A percentile compares a stretch with the other conserved stretches of the same genome.
These are phyloP conservation scores for Zygogramma bicolorata DNA, from an alignment of 2,888 invertebrate genomes.

Conservation along the genomic window DNA sequence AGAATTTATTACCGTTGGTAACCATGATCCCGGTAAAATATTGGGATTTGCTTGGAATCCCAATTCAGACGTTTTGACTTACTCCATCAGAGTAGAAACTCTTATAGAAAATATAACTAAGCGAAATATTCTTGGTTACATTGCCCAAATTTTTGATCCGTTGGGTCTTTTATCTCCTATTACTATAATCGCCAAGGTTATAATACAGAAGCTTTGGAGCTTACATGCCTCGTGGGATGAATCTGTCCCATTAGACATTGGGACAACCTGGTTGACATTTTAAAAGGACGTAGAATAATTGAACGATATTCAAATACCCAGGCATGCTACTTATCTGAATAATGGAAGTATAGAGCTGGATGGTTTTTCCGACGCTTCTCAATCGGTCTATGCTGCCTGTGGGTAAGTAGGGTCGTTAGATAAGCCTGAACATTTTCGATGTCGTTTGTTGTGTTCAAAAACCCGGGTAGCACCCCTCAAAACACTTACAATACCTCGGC, in stretches of 20 bases:
- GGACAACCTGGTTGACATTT: neutral
- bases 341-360: neutral
- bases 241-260: slow-evolving; percentile 3
- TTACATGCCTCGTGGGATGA: slow-evolving; percentile 19
- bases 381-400: slow-evolving; percentile 9
- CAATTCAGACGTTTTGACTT: too few species aligned
- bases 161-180: too few species aligned
- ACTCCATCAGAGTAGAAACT: too few species aligned
- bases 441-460: slow-evolving; percentile 17
- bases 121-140: too few species aligned
- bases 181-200: too few species aligned
- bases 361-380: slow-evolving; percentile 15
- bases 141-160: too few species aligned
- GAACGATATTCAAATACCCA: too few species aligned
- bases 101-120: too few species aligned
- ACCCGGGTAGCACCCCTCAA: slow-evolving; percentile 26
- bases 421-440: neutral
- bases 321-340: slow-evolving; percentile 16
- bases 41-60: too few species aligned
- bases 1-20: neutral
- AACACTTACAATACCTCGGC: neutral
- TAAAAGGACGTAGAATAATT: too few species aligned
- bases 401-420: neutral
- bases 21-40: neutral
- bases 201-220: too few species aligned